Conservation (phyloP, 2,888 invertebrate genomes). For the Mythimna albipuncta region DNA sequence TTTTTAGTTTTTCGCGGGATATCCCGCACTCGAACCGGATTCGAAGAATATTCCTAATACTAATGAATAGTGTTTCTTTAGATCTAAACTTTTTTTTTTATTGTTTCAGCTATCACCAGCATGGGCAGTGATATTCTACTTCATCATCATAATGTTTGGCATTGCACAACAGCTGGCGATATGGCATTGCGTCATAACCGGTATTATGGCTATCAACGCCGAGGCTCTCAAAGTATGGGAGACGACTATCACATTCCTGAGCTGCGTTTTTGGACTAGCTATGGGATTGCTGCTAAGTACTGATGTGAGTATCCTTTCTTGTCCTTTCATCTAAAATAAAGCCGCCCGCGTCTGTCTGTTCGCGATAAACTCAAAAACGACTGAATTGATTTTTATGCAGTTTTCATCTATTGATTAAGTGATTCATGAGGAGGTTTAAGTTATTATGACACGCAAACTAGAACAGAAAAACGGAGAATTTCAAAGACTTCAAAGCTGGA, state of each 20-base stretch:
- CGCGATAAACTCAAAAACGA: not conserved
- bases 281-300: slow-evolving; percentile 96
- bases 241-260: slow-evolving; percentile 95
- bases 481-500: no score
- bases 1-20: no score
- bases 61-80: no score
- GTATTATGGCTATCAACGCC: slow-evolving; percentile 95
- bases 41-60: no score
- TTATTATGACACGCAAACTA: no score
- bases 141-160: slow-evolving; percentile 96
- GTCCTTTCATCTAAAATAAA: no score
- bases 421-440: no score
- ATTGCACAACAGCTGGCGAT: slow-evolving; percentile 97
- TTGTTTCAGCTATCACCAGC: slow-evolving; percentile 93
- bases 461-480: no score
- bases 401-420: no score
- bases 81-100: no score
- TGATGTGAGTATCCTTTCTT: slow-evolving; percentile 91
- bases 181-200: slow-evolving; percentile 97
- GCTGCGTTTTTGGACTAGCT: slow-evolving; percentile 95
- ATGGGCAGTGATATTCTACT: slow-evolving; percentile 97
- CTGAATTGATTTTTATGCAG: no score
- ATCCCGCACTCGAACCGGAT: no score
- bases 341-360: not conserved
- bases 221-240: slow-evolving; percentile 94